These are phyloP conservation scores for Urosaurus nigricauda DNA, from an alignment of 2,797 vertebrate genomes.

Conservation along the genomic window DNA sequence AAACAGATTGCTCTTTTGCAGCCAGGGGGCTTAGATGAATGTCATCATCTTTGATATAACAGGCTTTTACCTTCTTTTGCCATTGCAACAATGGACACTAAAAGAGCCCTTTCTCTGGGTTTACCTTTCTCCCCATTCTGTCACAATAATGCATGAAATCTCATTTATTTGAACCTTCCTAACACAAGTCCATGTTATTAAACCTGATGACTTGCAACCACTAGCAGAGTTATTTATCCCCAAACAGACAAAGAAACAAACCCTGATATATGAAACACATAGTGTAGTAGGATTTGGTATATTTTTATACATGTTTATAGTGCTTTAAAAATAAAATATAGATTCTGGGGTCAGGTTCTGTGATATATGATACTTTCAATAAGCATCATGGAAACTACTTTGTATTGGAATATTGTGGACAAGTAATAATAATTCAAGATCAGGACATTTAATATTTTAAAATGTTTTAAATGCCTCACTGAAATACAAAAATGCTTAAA, in stretches of 20 bases:
- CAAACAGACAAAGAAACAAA: background rate
- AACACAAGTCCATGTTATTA: constrained; percentile 20
- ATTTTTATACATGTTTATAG: background rate
- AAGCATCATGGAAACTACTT: background rate
- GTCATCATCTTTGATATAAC: constrained; percentile 21
- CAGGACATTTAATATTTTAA: background rate
- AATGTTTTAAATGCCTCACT: background rate
- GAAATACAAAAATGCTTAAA: background rate
- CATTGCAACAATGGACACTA: background rate
- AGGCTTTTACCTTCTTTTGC: background rate
- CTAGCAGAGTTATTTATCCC: background rate
- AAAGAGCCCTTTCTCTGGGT: background rate
- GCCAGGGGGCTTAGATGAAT: constrained; percentile 28
- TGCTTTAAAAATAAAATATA: background rate
- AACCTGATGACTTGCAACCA: background rate
- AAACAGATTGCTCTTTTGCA: background rate
- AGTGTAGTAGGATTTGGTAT: background rate
- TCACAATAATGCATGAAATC: constrained; percentile 28
- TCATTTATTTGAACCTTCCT: constrained; percentile 36
- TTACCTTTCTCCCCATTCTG: constrained; percentile 6
- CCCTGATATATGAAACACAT: background rate
- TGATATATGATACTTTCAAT: background rate
- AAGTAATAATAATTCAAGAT: background rate
- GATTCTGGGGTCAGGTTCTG: background rate
- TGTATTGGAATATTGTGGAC: background rate